Evolutionary conservation across 30 jellyfish, hydroid and myxozoan genomes (phyloP).

Genomic region (Nemopilema nomurai): DNA sequence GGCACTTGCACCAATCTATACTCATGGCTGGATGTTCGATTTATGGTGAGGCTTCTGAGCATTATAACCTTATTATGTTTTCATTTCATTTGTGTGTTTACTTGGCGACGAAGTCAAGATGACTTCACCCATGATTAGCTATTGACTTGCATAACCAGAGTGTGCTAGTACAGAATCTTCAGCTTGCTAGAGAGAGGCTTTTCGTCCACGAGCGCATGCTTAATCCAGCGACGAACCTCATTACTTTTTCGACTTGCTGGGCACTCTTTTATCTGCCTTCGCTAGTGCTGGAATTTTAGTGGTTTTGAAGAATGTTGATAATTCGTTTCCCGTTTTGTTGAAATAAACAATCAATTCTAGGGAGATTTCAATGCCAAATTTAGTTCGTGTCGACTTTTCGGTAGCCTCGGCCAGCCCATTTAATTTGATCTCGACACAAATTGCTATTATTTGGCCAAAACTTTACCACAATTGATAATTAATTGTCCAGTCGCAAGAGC

Average conservation of each 20-base stretch:
- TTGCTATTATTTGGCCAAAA: conserved; percentile 26
- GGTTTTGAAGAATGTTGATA: conserved; percentile 28
- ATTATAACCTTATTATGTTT: conserved; percentile 19
- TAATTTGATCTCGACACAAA: conserved; percentile 41
- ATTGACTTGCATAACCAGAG: background rate
- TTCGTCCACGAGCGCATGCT: background rate
- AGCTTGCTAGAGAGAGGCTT: background rate
- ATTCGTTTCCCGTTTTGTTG: conserved; percentile 20
- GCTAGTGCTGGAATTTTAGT: background rate
- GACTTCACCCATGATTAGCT: background rate
- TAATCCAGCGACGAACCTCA: background rate
- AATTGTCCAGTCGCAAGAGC: conserved; percentile 46
- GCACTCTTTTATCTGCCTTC: background rate
- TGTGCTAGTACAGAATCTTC: background rate
- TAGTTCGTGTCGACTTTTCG: conserved; percentile 17
- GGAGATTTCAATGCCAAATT: background rate
- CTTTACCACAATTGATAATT: conserved; percentile 43
- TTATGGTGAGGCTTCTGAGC: conserved; percentile 20
- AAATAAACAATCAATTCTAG: conserved; percentile 6
- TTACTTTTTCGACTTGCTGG: background rate
- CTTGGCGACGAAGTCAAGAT: background rate
- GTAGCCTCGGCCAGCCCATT: conserved; percentile 37
- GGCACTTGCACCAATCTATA: conserved; percentile 1
- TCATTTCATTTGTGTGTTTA: conserved; percentile 13
- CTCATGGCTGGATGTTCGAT: conserved; percentile 34